phyloP scores from a whole-genome alignment of 2,113 vertebrate genomes.

The Hymenochirus boettgeri region DNA sequence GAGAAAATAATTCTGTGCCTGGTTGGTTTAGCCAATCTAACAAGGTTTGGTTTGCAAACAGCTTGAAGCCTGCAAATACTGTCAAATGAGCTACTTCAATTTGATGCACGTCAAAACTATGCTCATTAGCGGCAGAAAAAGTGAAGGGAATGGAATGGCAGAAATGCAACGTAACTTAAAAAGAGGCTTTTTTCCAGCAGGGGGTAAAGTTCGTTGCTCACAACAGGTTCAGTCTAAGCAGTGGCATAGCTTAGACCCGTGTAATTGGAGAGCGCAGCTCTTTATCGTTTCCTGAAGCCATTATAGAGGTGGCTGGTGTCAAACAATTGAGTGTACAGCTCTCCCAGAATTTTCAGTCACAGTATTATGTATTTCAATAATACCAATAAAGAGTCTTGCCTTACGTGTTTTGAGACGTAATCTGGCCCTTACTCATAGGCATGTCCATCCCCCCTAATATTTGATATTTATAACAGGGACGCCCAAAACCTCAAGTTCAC shows the following conservation, averaged over 20 bases:
- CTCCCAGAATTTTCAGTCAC: too few relatives aligned
- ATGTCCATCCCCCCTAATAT: too few relatives aligned
- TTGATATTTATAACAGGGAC: too few relatives aligned
- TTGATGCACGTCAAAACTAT: constrained; percentile 6
- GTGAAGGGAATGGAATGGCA: neutral
- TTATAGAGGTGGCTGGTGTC: neutral
- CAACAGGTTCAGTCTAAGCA: neutral
- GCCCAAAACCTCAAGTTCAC: too few relatives aligned
- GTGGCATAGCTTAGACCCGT: neutral
- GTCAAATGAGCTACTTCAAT: constrained; percentile 6
- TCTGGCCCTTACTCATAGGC: too few relatives aligned
- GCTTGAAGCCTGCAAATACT: neutral
- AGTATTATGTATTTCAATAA: too few relatives aligned
- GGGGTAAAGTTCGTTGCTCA: constrained; percentile 13
- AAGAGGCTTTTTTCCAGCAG: constrained; percentile 5
- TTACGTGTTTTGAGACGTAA: too few relatives aligned
- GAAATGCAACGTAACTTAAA: neutral
- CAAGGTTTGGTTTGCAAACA: neutral
- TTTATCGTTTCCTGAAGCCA: neutral
- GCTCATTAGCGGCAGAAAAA: constrained; percentile 20
- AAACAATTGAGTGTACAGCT: neutral
- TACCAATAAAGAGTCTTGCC: too few relatives aligned
- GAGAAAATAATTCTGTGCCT: neutral
- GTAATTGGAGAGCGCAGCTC: neutral
- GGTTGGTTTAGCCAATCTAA: neutral